Conservation (phyloP, 1,140 invertebrate species). For the Acyrthosiphon pisum region DNA sequence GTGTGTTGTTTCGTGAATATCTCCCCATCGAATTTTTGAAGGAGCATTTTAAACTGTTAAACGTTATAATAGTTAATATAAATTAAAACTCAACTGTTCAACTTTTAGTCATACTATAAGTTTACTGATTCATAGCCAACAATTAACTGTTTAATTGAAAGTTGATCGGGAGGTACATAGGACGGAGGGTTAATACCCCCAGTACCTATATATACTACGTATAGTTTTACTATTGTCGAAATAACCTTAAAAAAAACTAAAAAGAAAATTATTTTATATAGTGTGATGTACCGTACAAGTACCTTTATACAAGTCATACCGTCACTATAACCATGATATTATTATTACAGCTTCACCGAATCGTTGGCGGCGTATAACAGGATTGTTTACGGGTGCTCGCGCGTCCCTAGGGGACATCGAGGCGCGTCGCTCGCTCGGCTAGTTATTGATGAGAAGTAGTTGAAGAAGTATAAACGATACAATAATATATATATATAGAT, state of each 20-base stretch:
- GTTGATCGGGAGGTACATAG: background rate
- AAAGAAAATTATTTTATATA: background rate
- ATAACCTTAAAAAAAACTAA: no score
- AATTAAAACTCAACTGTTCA: no score
- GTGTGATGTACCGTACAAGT: background rate
- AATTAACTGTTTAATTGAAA: background rate
- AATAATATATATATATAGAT: background rate
- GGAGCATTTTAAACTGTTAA: no score
- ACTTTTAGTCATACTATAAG: background rate
- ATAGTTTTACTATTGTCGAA: background rate
- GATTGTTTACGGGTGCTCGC: slow-evolving; percentile 9
- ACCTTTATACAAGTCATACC: background rate
- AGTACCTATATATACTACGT: background rate
- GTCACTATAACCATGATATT: background rate
- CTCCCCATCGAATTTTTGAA: no score
- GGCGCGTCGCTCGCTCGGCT: background rate
- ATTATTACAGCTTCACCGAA: background rate
- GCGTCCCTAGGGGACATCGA: background rate
- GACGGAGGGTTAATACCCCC: background rate
- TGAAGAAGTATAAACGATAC: background rate
- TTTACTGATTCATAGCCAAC: background rate
- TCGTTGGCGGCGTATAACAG: background rate
- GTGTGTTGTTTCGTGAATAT: no score
- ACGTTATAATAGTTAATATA: no score
- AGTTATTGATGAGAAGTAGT: background rate